Evolutionary conservation across 2,888 invertebrate genomes (phyloP), one percentile per base, ranked within the genome.

Genomic region (Monoplex corrugatus): DNA sequence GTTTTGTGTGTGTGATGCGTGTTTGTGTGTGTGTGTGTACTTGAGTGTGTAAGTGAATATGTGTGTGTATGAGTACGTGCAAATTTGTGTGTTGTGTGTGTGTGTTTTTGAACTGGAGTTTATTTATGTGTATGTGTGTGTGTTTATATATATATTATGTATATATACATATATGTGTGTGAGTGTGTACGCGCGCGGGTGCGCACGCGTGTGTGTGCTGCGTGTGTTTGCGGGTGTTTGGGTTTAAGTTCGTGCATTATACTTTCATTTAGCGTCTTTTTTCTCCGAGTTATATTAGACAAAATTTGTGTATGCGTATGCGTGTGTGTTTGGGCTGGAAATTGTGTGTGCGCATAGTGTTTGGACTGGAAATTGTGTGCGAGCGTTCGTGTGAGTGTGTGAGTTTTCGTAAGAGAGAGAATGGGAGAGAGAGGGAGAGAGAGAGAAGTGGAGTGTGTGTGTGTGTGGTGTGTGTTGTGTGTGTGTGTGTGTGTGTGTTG

Each of bases 161-260:
- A n/a, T 68, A n/a, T 68, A n/a, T 68, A n/a, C 28, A n/a, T 68
- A n/a, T 68, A n/a, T 68, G 68, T 68, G 68, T 68, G 68, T 68
- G 68, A 28, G 68, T 68, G 68, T 68, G 16, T 63, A 28, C 28
- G 63, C 28, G 63, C 28, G 63, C 28, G 63, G 3, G 63, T 63
- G 63, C 23, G 63, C 28, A 28, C 63, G 63, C 28, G 63, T 28
- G 63, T 23, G 63, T 28, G 63, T 23, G 63, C 63, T 72, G 72
- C 35, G 72, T 72, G 35, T 72, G 72, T 72, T 8, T 72, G 72
- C 35, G n/a, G n/a, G 72, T 32, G 35, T 72, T 8, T 32, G 72
- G n/a, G 32, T 16, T 32, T 35, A 38, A 13, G 35, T 35, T 13
- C 38, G 38, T 75, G 35, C n/a, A n/a, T n/a, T n/a, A n/a, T n/a